Conservation (phyloP, 2,113 vertebrate genomes). For the Laticauda laticaudata region DNA sequence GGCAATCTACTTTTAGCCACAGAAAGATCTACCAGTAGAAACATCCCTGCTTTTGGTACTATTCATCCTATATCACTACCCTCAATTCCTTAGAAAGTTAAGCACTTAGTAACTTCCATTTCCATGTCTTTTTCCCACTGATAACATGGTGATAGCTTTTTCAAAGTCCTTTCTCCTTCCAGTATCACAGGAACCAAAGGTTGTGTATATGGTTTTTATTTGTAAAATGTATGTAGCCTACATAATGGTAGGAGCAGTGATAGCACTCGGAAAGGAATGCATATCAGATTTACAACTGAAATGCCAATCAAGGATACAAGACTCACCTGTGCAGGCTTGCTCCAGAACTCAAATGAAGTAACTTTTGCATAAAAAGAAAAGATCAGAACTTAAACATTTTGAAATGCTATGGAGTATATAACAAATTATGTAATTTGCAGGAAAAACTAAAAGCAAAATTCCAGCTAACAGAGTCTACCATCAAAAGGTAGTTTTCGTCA, state of each 20-base stretch:
- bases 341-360: neutral
- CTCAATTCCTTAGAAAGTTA: neutral
- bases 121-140: neutral
- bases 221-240: neutral
- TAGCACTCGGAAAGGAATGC: neutral
- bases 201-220: neutral
- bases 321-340: neutral
- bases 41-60: neutral
- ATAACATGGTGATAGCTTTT: neutral
- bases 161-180: neutral
- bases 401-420: neutral
- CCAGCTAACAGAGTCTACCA: neutral
- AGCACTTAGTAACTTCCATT: neutral
- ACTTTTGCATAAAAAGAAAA: neutral
- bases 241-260: neutral
- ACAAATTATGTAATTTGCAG: neutral
- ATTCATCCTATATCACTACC: neutral
- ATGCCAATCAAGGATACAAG: neutral
- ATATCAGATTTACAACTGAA: neutral
- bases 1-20: neutral
- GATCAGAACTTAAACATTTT: neutral
- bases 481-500: neutral
- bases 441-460: neutral
- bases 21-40: neutral
- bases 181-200: neutral